These are phyloP conservation scores for Caenorhabditis uteleia DNA, from an alignment of 2,888 invertebrate genomes.

Conservation along the genomic window DNA sequence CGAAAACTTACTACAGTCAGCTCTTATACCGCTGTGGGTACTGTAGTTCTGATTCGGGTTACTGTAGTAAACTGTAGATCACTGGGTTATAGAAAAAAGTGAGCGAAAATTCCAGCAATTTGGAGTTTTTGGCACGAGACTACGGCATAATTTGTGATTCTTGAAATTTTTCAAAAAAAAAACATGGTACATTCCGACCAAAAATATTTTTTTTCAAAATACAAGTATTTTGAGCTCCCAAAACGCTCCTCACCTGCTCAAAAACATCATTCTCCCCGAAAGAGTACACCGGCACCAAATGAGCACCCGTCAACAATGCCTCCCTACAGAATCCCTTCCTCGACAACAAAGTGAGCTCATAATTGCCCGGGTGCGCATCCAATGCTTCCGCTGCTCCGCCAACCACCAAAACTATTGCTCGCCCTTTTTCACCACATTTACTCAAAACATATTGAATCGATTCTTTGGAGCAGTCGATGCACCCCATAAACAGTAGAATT, in stretches of 20 bases:
- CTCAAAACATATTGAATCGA: slow-evolving; percentile 28
- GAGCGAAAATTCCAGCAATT: too few relatives aligned
- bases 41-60: too few relatives aligned
- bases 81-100: too few relatives aligned
- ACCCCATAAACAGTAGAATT: slow-evolving; percentile 70
- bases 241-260: slow-evolving; percentile 32
- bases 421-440: slow-evolving; percentile 14
- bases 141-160: too few relatives aligned
- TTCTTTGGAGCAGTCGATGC: slow-evolving; percentile 30
- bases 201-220: too few relatives aligned
- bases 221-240: too few relatives aligned
- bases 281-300: slow-evolving; percentile 71
- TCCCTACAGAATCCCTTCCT: slow-evolving; percentile 40
- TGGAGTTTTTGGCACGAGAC: too few relatives aligned
- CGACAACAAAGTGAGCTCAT: slow-evolving; percentile 37
- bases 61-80: too few relatives aligned
- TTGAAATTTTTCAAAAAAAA: too few relatives aligned
- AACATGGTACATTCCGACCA: too few relatives aligned
- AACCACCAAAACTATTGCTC: slow-evolving; percentile 9
- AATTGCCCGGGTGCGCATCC: slow-evolving; percentile 78
- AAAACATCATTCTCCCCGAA: slow-evolving; percentile 72
- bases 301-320: slow-evolving; percentile 61
- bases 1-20: too few relatives aligned
- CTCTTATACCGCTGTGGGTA: too few relatives aligned
- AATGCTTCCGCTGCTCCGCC: slow-evolving; percentile 84